These are phyloP conservation scores for Fopius arisanus DNA, from an alignment of 1,140 invertebrate genomes.

Conservation along the genomic window DNA sequence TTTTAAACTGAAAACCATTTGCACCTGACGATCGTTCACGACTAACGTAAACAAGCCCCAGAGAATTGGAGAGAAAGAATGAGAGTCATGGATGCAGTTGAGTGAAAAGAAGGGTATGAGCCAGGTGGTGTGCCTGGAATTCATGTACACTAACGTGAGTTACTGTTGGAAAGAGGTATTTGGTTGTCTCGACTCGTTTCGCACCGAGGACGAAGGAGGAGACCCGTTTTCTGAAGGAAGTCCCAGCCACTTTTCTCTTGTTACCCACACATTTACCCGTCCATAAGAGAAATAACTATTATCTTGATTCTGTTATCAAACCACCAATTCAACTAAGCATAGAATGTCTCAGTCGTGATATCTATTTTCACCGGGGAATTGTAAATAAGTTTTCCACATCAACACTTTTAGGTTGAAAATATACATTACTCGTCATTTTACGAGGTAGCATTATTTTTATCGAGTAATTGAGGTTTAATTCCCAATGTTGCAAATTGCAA, in stretches of 20 bases:
- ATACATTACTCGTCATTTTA: too few relatives aligned
- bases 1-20: background rate
- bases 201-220: conserved; percentile 25
- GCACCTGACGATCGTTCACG: conserved; percentile 21
- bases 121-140: conserved; percentile 11
- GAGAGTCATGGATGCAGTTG: background rate
- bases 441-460: too few relatives aligned
- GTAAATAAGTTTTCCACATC: background rate
- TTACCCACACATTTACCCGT: background rate
- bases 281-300: background rate
- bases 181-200: conserved; percentile 28
- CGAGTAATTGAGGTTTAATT: too few relatives aligned
- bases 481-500: too few relatives aligned
- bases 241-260: background rate
- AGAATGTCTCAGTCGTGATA: background rate
- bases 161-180: background rate
- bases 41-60: background rate
- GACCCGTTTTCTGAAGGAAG: conserved; percentile 12
- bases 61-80: background rate
- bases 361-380: background rate
- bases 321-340: background rate
- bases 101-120: background rate
- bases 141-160: background rate
- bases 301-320: background rate
- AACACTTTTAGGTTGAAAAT: too few relatives aligned